phyloP scores from a whole-genome alignment of 2,888 invertebrate genomes.

The Diabrotica balteata region DNA sequence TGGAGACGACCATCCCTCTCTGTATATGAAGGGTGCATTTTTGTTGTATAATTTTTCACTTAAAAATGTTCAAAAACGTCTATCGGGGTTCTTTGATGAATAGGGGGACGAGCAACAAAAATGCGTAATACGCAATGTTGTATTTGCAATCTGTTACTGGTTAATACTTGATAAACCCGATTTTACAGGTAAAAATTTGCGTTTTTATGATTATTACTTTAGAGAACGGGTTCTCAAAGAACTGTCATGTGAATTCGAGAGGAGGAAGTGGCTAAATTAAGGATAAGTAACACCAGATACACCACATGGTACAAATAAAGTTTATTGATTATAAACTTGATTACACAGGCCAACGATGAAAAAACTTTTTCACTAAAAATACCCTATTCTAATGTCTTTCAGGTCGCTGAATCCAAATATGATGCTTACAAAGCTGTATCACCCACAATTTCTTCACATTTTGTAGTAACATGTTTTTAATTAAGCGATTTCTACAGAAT shows the following conservation, averaged over 20 bases:
- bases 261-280: conserved; percentile 6
- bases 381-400: no score
- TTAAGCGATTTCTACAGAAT: no score
- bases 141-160: conserved; percentile 33
- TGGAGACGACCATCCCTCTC: conserved; percentile 38
- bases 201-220: conserved; percentile 26
- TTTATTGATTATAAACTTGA: no score
- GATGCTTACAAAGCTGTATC: no score
- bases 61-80: conserved; percentile 32
- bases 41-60: conserved; percentile 38
- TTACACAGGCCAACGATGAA: no score
- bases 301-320: no score
- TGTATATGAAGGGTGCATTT: conserved; percentile 27
- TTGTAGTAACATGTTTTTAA: no score
- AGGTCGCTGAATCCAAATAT: no score
- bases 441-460: no score
- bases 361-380: no score
- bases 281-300: neutral
- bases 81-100: conserved; percentile 19
- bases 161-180: conserved; percentile 29
- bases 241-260: neutral
- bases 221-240: conserved; percentile 10
- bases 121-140: conserved; percentile 30
- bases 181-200: conserved; percentile 35
- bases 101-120: conserved; percentile 32